Evolutionary conservation across 2,797 vertebrate species (phyloP).

Genomic region (Synaphobranchus kaupii): DNA sequence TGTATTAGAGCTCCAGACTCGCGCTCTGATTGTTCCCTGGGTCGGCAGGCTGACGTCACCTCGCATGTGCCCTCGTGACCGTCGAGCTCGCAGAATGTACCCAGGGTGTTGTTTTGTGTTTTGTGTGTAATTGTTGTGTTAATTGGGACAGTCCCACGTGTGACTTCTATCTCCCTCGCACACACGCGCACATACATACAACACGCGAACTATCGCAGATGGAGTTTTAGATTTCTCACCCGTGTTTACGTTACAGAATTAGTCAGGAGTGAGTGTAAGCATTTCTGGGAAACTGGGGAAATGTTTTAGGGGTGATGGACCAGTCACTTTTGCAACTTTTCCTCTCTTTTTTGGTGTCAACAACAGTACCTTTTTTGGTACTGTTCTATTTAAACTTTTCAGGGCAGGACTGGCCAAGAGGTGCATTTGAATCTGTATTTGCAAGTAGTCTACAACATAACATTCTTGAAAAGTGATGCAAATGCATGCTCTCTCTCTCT

Average conservation of each 20-base stretch:
- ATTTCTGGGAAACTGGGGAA: neutral
- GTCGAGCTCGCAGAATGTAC: neutral
- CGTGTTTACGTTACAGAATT: neutral
- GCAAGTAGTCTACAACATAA: neutral
- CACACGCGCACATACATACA: neutral
- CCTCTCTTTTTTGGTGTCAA: neutral
- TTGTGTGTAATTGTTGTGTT: neutral
- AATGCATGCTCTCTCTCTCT: neutral
- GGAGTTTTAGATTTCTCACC: neutral
- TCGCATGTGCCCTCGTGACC: neutral
- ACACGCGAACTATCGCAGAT: neutral
- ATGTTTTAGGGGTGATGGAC: neutral
- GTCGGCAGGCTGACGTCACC: neutral
- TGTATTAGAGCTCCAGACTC: neutral
- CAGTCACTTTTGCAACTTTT: neutral
- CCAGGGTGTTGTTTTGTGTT: neutral
- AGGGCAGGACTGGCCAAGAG: no score
- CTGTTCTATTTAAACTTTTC: neutral
- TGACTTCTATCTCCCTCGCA: neutral
- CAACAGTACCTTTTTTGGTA: neutral
- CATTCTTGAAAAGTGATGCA: neutral
- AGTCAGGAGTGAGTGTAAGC: neutral
- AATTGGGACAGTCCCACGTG: neutral
- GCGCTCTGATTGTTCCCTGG: slow-evolving; percentile 21
- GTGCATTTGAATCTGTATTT: neutral